Conservation (phyloP, 2,113 vertebrate genomes). For the Callipepla californica region DNA sequence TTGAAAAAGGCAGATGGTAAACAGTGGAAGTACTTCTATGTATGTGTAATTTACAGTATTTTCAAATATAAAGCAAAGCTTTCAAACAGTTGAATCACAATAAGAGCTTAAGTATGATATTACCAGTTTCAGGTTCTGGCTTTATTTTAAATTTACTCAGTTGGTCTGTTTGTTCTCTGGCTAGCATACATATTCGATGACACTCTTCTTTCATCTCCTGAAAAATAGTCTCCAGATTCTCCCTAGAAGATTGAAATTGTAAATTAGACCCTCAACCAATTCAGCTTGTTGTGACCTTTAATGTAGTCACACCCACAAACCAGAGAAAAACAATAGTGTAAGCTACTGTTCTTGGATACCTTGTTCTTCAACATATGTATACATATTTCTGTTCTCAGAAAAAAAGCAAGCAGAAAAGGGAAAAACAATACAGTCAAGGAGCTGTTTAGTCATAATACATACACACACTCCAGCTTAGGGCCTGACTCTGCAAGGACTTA, state of each 20-base stretch:
- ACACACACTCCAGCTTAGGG: neutral
- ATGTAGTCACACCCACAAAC: constrained; percentile 18
- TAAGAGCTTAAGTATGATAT: constrained; percentile 77
- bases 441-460: neutral
- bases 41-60: constrained; percentile 75
- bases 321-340: constrained; percentile 25
- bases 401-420: constrained; percentile 41
- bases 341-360: constrained; percentile 24
- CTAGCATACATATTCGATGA: constrained; percentile 87
- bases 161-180: constrained; percentile 92
- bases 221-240: constrained; percentile 87
- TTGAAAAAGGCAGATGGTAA: constrained; percentile 72
- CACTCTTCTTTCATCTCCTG: constrained; percentile 93
- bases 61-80: constrained; percentile 75
- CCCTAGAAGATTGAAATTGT: constrained; percentile 81
- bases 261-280: constrained; percentile 54
- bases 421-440: constrained; percentile 39
- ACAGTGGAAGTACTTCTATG: constrained; percentile 67
- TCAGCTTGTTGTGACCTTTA: constrained; percentile 46
- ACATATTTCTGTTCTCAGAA: constrained; percentile 7
- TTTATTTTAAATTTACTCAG: constrained; percentile 89
- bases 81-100: constrained; percentile 74
- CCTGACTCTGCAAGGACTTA: neutral
- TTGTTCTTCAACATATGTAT: constrained; percentile 18
- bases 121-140: constrained; percentile 88